phyloP scores from a whole-genome alignment of 2,797 vertebrate genomes.

The Manis pentadactyla region DNA sequence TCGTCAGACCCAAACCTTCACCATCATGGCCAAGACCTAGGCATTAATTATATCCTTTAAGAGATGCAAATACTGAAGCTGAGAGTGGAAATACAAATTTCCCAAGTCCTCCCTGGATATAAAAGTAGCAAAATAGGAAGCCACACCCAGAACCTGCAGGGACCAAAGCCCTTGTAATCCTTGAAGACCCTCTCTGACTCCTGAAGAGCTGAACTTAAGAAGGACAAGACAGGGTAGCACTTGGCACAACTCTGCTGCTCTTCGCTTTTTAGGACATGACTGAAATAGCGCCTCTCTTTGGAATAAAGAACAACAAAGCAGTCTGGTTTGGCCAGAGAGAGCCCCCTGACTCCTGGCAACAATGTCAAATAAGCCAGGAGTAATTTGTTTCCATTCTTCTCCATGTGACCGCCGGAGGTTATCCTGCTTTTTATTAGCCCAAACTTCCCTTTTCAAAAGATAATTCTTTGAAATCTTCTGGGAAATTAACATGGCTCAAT shows the following conservation, averaged over 20 bases:
- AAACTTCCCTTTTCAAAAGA: conserved; percentile 78
- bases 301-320: conserved; percentile 50
- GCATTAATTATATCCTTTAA: neutral
- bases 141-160: neutral
- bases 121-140: neutral
- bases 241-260: neutral
- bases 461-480: conserved; percentile 82
- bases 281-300: conserved; percentile 26
- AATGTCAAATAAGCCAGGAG: conserved; percentile 69
- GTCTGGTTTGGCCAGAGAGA: conserved; percentile 18
- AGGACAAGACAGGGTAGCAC: neutral
- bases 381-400: conserved; percentile 77
- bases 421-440: conserved; percentile 80
- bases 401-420: conserved; percentile 69
- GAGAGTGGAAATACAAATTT: neutral
- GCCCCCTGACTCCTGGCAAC: neutral
- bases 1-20: neutral
- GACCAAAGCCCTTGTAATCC: neutral
- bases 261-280: conserved; percentile 16
- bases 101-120: neutral
- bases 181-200: neutral
- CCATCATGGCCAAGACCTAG: neutral
- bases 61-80: neutral
- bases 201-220: neutral
- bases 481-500: conserved; percentile 75